Evolutionary conservation across 92 coral and sea anemone species (phyloP).

Genomic region (Siderastrea radians): DNA sequence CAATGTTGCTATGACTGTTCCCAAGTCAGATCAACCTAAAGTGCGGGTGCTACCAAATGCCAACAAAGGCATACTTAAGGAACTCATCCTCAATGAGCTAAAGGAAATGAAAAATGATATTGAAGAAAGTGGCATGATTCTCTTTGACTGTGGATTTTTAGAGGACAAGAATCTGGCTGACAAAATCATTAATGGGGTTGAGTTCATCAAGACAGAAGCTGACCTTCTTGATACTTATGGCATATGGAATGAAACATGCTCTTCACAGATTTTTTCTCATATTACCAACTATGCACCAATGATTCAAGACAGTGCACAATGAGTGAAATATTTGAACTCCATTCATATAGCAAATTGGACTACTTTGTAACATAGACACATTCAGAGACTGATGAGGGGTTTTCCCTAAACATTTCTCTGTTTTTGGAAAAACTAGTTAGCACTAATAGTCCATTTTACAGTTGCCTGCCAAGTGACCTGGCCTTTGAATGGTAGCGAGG

Average conservation of each 20-base stretch:
- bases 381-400: too few species aligned
- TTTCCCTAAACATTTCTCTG: too few species aligned
- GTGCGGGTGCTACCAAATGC: slow-evolving; percentile 23
- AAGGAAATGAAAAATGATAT: not conserved
- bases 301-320: not conserved
- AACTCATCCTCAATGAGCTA: slow-evolving; percentile 13
- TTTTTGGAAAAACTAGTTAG: too few species aligned
- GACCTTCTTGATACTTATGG: slow-evolving; percentile 59
- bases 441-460: too few species aligned
- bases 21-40: slow-evolving; percentile 16
- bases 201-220: slow-evolving; percentile 54
- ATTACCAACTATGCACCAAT: slow-evolving; percentile 20
- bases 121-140: not conserved
- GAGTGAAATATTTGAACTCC: not conserved
- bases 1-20: slow-evolving; percentile 1
- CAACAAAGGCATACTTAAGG: slow-evolving; percentile 12
- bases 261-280: slow-evolving; percentile 54
- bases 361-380: too few species aligned
- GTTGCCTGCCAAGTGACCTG: too few species aligned
- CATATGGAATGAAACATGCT: slow-evolving; percentile 64
- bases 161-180: slow-evolving; percentile 58
- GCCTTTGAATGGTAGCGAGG: too few species aligned
- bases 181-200: slow-evolving; percentile 53
- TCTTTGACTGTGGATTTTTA: slow-evolving; percentile 50
- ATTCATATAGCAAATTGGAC: too few species aligned